These are phyloP conservation scores for Pica pica DNA, from an alignment of 2,113 vertebrate species.

Conservation along the genomic window DNA sequence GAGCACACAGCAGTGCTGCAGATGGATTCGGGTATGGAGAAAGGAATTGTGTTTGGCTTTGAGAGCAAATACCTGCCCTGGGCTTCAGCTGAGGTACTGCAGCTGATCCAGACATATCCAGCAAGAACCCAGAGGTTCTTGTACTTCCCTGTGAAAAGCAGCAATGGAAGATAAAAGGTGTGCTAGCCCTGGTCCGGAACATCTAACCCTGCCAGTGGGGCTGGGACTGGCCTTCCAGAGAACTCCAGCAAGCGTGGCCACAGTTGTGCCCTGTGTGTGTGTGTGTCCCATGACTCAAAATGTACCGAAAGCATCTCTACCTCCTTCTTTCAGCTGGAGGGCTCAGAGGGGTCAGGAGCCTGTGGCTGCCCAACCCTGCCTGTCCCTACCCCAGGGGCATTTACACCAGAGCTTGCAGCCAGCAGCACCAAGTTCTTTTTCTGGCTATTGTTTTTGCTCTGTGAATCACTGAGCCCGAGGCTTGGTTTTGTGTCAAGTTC, in stretches of 20 bases:
- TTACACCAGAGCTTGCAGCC: background rate
- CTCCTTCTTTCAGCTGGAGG: rapidly evolving
- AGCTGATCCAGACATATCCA: background rate
- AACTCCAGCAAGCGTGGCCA: background rate
- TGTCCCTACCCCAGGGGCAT: background rate
- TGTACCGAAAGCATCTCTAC: background rate
- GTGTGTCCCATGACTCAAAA: background rate
- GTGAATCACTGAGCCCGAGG: background rate
- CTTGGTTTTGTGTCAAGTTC: background rate
- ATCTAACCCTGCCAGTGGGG: background rate
- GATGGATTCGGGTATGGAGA: background rate
- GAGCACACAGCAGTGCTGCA: rapidly evolving
- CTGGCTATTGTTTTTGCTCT: background rate
- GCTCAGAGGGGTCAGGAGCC: rapidly evolving
- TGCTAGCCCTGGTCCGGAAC: background rate
- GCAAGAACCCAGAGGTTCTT: background rate
- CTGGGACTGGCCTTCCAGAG: background rate
- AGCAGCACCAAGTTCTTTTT: background rate
- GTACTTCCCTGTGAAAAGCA: background rate
- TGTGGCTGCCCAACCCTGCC: rapidly evolving
- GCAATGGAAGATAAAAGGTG: background rate
- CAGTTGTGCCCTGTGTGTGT: background rate
- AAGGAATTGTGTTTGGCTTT: background rate
- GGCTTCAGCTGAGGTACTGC: background rate
- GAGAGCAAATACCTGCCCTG: background rate